phyloP scores from a whole-genome alignment of 2,113 vertebrate species.

The Alethe diademata region DNA sequence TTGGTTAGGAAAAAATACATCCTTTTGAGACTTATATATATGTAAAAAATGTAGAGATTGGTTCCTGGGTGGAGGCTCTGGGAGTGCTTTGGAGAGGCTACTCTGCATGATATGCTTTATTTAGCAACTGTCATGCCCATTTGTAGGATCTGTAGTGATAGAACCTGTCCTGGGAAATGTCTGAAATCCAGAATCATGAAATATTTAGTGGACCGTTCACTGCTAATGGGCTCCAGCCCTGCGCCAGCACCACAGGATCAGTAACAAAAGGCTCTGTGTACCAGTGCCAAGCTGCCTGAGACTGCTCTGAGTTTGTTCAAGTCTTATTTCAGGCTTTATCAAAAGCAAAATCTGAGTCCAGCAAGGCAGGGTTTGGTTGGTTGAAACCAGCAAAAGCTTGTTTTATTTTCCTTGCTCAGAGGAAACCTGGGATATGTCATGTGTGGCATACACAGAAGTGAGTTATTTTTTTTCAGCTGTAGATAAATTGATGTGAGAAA shows the following conservation, averaged over 20 bases:
- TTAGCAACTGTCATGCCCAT: background rate
- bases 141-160: background rate
- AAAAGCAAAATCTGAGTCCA: background rate
- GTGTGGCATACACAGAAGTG: background rate
- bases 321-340: background rate
- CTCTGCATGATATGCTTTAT: background rate
- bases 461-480: background rate
- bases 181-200: background rate
- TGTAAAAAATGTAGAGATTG: background rate
- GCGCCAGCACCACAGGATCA: background rate
- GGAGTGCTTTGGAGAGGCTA: background rate
- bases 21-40: background rate
- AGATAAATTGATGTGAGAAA: conserved; percentile 44
- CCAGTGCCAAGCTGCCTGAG: background rate
- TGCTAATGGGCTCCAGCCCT: background rate
- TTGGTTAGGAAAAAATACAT: background rate
- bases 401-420: background rate
- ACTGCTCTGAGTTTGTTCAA: background rate
- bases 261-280: background rate
- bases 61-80: background rate
- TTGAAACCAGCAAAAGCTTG: background rate
- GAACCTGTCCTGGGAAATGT: background rate
- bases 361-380: background rate
- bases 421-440: background rate
- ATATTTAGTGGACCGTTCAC: background rate